Conservation (phyloP, 2,797 vertebrate genomes). For the Lepus oiostolus region DNA sequence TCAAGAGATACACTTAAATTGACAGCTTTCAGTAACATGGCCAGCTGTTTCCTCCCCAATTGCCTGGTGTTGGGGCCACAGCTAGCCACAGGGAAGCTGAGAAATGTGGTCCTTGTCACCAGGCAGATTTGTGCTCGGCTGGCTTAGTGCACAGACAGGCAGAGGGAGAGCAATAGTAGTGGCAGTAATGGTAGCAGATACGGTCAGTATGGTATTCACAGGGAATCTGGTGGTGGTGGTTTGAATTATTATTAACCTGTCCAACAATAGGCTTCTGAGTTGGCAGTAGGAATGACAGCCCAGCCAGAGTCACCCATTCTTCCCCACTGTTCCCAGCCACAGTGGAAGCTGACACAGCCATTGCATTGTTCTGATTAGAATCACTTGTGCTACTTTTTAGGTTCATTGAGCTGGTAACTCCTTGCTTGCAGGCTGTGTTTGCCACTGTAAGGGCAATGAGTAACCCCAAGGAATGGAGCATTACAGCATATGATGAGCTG, state of each 20-base stretch:
- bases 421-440: background rate
- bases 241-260: background rate
- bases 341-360: background rate
- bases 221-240: background rate
- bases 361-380: conserved; percentile 29
- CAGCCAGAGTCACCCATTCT: accelerated
- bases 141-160: background rate
- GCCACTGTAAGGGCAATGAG: background rate
- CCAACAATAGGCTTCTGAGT: background rate
- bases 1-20: background rate
- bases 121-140: background rate
- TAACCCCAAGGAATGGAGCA: background rate
- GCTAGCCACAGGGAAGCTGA: background rate
- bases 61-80: background rate
- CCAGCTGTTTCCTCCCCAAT: background rate
- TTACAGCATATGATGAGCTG: background rate
- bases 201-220: background rate
- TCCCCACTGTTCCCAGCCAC: background rate
- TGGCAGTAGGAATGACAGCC: background rate
- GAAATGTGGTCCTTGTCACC: background rate
- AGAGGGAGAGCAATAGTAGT: background rate
- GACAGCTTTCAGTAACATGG: background rate
- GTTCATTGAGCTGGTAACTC: background rate
- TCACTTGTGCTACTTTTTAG: background rate
- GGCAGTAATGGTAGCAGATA: background rate